phyloP scores from a whole-genome alignment of 2,888 invertebrate genomes.

The Ophonus ardosiacus region DNA sequence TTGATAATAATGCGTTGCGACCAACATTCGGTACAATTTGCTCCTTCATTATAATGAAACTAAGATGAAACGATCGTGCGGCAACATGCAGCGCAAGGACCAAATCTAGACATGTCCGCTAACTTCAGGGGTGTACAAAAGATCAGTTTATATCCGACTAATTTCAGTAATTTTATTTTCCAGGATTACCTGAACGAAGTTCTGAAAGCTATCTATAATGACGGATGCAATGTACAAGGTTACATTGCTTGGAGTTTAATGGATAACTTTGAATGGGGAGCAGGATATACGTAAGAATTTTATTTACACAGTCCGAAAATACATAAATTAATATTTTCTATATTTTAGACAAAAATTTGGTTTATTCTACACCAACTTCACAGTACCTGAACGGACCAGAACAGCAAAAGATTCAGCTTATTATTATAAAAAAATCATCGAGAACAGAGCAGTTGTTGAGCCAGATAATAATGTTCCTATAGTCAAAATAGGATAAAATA shows the following conservation, averaged over 20 bases:
- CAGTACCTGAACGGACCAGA: background rate
- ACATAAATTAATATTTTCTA: background rate
- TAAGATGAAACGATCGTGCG: too few species aligned
- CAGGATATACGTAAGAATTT: constrained; percentile 70
- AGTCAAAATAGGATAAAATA: background rate
- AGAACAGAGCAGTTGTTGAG: background rate
- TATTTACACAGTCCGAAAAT: background rate
- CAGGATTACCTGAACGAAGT: constrained; percentile 48
- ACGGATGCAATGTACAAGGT: constrained; percentile 72
- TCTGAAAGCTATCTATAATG: constrained; percentile 66
- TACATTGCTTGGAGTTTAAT: constrained; percentile 76
- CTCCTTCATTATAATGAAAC: too few species aligned
- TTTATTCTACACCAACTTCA: background rate
- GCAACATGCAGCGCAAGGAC: too few species aligned
- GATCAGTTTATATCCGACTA: too few species aligned
- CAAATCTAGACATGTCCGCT: constrained; percentile 87
- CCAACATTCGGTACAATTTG: too few species aligned
- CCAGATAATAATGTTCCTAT: background rate
- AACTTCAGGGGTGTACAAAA: constrained; percentile 71
- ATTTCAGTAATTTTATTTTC: background rate
- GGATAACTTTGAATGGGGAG: constrained; percentile 76
- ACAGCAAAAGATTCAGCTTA: background rate
- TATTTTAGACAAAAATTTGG: background rate
- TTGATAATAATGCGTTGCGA: too few species aligned
- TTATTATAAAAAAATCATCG: constrained; percentile 11